Conservation (phyloP, 2,113 vertebrate genomes). For the Ictalurus punctatus region DNA sequence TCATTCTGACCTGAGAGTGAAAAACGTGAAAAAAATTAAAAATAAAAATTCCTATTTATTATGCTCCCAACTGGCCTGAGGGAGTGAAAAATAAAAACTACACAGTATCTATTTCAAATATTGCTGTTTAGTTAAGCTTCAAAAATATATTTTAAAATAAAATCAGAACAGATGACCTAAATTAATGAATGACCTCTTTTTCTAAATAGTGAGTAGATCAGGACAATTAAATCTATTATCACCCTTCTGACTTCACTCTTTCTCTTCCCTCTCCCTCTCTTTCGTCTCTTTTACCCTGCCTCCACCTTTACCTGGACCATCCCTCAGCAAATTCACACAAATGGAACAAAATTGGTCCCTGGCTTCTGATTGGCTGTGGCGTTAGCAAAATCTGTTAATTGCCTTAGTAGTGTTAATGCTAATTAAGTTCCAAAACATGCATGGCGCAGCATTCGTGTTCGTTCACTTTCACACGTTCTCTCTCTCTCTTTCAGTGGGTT, state of each 20-base stretch:
- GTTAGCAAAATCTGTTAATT: conserved; percentile 7
- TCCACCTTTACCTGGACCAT: conserved; percentile 22
- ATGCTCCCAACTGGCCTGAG: neutral
- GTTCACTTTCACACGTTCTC: conserved; percentile 53
- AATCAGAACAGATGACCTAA: neutral
- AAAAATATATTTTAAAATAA: neutral
- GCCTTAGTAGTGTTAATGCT: conserved; percentile 38
- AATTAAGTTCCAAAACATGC: conserved; percentile 69
- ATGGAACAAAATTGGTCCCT: neutral
- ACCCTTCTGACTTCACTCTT: conserved; percentile 11
- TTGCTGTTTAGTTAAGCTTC: neutral
- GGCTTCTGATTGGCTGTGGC: conserved; percentile 31
- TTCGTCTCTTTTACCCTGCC: conserved; percentile 42
- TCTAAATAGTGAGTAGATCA: conserved; percentile 41
- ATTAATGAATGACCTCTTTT: neutral
- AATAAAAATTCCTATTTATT: neutral
- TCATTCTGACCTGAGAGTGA: neutral
- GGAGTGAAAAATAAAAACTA: neutral
- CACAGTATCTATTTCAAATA: neutral
- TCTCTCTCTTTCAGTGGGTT: conserved; percentile 60
- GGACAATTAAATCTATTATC: conserved; percentile 12
- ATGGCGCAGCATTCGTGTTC: conserved; percentile 54
- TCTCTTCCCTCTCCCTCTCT: conserved; percentile 14
- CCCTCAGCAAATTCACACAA: neutral
- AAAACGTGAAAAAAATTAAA: neutral